Percentiles rank a stretch among this genome's conserved stretches.
Conservation (phyloP, 92 coral and sea anemone genomes). For the Parazoanthus darwini region DNA sequence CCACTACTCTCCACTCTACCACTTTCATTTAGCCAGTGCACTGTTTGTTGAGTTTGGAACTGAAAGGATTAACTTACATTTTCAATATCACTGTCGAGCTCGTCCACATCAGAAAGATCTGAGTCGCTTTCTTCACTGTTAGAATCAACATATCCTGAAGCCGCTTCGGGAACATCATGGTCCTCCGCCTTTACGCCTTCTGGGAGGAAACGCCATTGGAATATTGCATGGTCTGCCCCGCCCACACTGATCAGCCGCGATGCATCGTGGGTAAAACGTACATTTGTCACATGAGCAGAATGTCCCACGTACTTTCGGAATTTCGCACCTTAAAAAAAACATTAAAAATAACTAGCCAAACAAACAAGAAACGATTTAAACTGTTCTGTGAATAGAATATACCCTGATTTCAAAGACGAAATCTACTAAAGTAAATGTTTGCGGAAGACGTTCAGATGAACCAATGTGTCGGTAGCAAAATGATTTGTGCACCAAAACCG, state of each 20-base stretch:
- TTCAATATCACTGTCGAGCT: conserved; percentile 94
- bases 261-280: conserved; percentile 89
- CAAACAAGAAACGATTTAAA: not conserved
- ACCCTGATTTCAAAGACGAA: too few species aligned
- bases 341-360: not conserved
- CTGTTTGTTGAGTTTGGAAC: not conserved
- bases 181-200: conserved; percentile 85
- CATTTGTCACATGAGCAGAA: conserved; percentile 98
- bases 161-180: conserved; percentile 77
- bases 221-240: conserved; percentile 97
- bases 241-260: conserved; percentile 91
- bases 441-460: too few species aligned
- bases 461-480: too few species aligned
- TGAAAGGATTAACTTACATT: conserved; percentile 59
- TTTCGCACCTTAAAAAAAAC: conserved; percentile 73
- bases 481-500: too few species aligned
- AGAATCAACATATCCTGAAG: conserved; percentile 89
- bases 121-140: conserved; percentile 97
- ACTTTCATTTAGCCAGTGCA: too few species aligned
- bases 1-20: too few species aligned
- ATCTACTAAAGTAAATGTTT: too few species aligned
- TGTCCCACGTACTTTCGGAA: conserved; percentile 98
- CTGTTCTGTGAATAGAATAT: too few species aligned
- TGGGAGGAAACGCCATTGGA: conserved; percentile 98
- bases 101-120: conserved; percentile 90